phyloP scores from a whole-genome alignment of 2,113 vertebrate species.

The Stegostoma tigrinum region DNA sequence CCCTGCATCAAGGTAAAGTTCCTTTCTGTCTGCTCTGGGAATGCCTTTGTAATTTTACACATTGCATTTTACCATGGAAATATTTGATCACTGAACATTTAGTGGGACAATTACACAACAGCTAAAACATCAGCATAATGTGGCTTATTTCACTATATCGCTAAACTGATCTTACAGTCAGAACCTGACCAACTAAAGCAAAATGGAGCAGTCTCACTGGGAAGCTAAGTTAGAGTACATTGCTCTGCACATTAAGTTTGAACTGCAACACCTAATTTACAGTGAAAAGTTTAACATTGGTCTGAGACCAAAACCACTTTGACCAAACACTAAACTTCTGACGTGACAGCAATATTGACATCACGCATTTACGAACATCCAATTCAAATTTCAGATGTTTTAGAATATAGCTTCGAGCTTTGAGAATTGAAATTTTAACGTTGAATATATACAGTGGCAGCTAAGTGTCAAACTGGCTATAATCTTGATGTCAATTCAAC shows the following conservation, averaged over 20 bases:
- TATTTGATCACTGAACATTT: not conserved
- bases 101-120: not conserved
- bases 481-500: not conserved
- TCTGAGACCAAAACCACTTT: not conserved
- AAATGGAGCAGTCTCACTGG: not conserved
- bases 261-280: not conserved
- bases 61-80: not conserved
- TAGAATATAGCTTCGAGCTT: not conserved
- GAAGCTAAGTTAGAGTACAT: not conserved
- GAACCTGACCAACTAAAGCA: not conserved
- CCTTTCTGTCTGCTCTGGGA: too few relatives aligned
- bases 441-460: not conserved
- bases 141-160: not conserved
- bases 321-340: not conserved
- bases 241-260: not conserved
- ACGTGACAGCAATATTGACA: not conserved
- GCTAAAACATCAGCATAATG: too few relatives aligned
- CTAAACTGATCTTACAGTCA: not conserved
- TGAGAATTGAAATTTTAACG: not conserved
- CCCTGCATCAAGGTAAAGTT: too few relatives aligned
- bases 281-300: not conserved
- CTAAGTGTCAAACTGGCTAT: not conserved
- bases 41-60: too few relatives aligned
- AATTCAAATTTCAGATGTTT: not conserved
- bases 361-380: not conserved